Conservation (phyloP, 2,888 invertebrate species). For the Melinaea menophilus region DNA sequence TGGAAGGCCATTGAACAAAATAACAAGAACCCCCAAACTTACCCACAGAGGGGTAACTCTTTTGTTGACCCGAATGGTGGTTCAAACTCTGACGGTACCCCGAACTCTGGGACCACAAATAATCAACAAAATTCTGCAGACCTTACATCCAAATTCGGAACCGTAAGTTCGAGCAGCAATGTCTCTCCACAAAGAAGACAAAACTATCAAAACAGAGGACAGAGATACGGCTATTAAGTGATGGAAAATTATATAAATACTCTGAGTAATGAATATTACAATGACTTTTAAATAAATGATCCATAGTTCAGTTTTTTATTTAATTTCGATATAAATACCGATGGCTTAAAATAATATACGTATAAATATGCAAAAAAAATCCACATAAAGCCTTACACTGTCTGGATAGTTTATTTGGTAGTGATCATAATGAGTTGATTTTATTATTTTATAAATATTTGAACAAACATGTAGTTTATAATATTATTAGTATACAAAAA, state of each 20-base stretch:
- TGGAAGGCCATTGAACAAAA: slow-evolving; percentile 81
- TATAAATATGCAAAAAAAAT: too few relatives aligned
- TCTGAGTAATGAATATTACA: slow-evolving; percentile 69
- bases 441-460: too few relatives aligned
- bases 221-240: background rate
- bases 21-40: slow-evolving; percentile 63
- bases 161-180: slow-evolving; percentile 5
- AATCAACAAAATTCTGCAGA: slow-evolving; percentile 8
- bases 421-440: too few relatives aligned
- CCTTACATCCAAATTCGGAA: slow-evolving; percentile 23
- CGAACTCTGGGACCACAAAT: slow-evolving; percentile 3
- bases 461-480: too few relatives aligned
- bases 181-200: slow-evolving; percentile 4
- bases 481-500: too few relatives aligned
- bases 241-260: slow-evolving; percentile 43
- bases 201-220: background rate
- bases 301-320: too few relatives aligned
- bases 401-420: too few relatives aligned
- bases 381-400: too few relatives aligned
- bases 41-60: slow-evolving; percentile 51
- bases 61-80: slow-evolving; percentile 40
- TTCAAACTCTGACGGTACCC: background rate
- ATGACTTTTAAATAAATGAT: slow-evolving; percentile 75
- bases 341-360: too few relatives aligned
- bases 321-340: too few relatives aligned